Evolutionary conservation across 2,888 invertebrate genomes (phyloP), one percentile per base, ranked within the genome.

Genomic region (Rosalia funebris): DNA sequence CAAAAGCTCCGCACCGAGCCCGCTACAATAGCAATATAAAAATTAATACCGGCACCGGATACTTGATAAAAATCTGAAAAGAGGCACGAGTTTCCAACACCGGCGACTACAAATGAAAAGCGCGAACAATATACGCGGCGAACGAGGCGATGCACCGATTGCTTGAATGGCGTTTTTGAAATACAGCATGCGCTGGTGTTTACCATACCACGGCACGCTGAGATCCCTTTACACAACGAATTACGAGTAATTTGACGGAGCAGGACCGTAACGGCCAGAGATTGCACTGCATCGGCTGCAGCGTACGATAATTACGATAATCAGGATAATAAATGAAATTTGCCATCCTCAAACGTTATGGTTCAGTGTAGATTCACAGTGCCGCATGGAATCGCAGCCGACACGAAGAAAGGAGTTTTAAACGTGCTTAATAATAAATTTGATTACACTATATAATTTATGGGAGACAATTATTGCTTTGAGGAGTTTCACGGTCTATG

Each of bases 161-260:
- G 50, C 25, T 44, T 25, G 44, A 39, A 50, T 39, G 50, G 37
- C 39, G 50, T 50, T 50, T 50, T 39, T 41, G 10, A 39, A 50
- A 50, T 50, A 11, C 50, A 39, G 50, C 50, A 31, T 50, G 50
- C 50, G 50, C 50, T 50, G n/a, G 25, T 50, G 50, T 50, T 50
- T 50, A 50, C 50, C 50, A 39, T 39, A 50, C 39, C 37, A 31
- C 50, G 50, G 39, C 39, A 14, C 9, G 39, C 50, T 17, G 50
- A 15, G 39, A 50, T 50, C 34, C 39, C 37, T 50, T 50, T 50
- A 50, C 50, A 25, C 37, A 20, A 37, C 36, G 25, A 50, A 50
- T 39, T 39, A 50, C 37, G 39, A 25, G 34, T 31, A 16, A 1
- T 50, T 50, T 50, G 15, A 20, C 20, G n/a, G 39, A 10, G 25